Evolutionary conservation across 2,888 invertebrate species (phyloP).

Genomic region (Brachynemurus nebulosus): DNA sequence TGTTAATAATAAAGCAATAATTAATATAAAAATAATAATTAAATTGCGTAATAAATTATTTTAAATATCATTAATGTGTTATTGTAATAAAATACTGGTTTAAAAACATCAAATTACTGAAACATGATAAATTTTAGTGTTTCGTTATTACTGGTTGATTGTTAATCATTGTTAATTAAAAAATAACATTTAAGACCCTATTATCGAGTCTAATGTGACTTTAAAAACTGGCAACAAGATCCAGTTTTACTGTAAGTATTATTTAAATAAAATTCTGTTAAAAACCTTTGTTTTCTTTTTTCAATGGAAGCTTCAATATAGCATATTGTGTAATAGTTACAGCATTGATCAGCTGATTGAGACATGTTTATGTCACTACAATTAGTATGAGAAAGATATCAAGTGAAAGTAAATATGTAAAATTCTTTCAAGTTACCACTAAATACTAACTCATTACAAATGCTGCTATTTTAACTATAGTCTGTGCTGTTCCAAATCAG

Average conservation of each 20-base stretch:
- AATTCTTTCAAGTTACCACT: conserved; percentile 1
- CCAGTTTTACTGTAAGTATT: conserved; percentile 1
- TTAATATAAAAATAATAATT: no score
- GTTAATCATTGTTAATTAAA: not conserved
- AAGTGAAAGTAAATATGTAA: not conserved
- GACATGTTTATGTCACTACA: not conserved
- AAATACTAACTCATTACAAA: no score
- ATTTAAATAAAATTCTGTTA: not conserved
- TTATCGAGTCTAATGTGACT: not conserved
- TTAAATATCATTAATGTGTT: no score
- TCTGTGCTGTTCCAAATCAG: no score
- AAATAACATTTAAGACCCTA: no score
- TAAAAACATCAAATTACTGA: not conserved
- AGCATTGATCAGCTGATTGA: conserved; percentile 6
- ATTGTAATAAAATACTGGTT: no score
- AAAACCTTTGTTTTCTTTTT: conserved; percentile 6
- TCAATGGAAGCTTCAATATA: not conserved
- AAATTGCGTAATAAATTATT: no score
- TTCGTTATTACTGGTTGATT: not conserved
- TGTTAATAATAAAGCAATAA: not conserved
- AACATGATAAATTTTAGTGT: not conserved
- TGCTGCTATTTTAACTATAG: no score
- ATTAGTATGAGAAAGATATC: not conserved
- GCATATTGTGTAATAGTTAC: conserved; percentile 5
- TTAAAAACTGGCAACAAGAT: not conserved